phyloP scores from a whole-genome alignment of 2,797 vertebrate genomes.

The Hemibagrus guttatus region DNA sequence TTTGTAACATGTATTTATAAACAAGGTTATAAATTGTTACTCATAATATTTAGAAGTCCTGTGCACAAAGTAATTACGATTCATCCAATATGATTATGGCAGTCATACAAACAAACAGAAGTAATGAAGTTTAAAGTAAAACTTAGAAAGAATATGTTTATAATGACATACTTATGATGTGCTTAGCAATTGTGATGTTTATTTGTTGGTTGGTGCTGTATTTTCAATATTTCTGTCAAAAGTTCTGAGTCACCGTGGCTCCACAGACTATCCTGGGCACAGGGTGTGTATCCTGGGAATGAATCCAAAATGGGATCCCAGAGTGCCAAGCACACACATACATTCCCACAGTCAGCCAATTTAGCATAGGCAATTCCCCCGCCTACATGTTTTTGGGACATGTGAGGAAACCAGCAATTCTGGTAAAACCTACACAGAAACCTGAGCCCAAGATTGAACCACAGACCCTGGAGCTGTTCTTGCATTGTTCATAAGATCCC shows the following conservation, averaged over 20 bases:
- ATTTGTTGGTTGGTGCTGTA: neutral
- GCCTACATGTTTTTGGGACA: neutral
- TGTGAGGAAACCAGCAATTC: neutral
- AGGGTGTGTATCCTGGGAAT: neutral
- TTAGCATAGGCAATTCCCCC: neutral
- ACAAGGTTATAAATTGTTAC: too few species aligned
- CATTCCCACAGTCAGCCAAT: too few species aligned
- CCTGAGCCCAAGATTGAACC: neutral
- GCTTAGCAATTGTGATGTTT: neutral
- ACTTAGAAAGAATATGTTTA: neutral
- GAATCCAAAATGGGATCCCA: neutral
- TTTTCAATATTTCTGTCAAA: neutral
- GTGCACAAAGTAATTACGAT: neutral
- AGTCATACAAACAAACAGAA: neutral
- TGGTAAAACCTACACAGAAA: neutral
- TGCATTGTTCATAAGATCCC: constrained; percentile 60
- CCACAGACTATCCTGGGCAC: neutral
- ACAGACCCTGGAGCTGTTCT: neutral
- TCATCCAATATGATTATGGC: neutral
- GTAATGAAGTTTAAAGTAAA: neutral
- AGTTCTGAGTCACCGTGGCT: neutral
- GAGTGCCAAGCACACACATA: too few species aligned
- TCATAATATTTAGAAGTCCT: neutral
- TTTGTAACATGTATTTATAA: too few species aligned
- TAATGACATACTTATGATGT: neutral